Conservation (phyloP, 2,797 vertebrate species). For the Lacerta bilineata region DNA sequence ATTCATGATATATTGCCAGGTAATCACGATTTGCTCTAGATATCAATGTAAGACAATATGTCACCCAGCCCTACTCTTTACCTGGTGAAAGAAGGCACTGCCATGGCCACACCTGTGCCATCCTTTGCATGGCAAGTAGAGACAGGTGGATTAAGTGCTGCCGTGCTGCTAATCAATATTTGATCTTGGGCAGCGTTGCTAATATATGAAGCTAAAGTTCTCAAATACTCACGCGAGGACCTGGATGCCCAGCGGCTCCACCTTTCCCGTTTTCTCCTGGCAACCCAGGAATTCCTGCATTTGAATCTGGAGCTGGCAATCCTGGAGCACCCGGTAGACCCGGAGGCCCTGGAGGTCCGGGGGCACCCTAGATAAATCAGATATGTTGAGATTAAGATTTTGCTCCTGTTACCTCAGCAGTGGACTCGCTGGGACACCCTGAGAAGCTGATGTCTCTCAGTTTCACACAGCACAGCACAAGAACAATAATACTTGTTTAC, state of each 20-base stretch:
- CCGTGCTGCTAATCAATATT: background rate
- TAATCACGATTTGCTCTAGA: too few species aligned
- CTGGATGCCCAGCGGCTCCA: slow-evolving; percentile 85
- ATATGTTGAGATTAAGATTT: slow-evolving; percentile 43
- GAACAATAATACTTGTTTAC: background rate
- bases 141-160: background rate
- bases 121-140: background rate
- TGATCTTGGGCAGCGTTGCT: background rate
- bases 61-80: too few species aligned
- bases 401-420: background rate
- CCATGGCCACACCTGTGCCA: background rate
- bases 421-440: background rate
- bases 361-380: slow-evolving; percentile 84
- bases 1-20: too few species aligned
- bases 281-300: slow-evolving; percentile 80
- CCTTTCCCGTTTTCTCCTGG: slow-evolving; percentile 85
- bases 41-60: too few species aligned
- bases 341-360: slow-evolving; percentile 88
- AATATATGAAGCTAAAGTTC: background rate
- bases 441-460: background rate
- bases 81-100: background rate
- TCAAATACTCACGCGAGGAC: slow-evolving; percentile 84
- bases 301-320: slow-evolving; percentile 74
- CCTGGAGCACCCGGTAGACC: slow-evolving; percentile 82
- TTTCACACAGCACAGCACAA: background rate